phyloP scores from a whole-genome alignment of 2,888 invertebrate genomes.

The Parnassius orleans region DNA sequence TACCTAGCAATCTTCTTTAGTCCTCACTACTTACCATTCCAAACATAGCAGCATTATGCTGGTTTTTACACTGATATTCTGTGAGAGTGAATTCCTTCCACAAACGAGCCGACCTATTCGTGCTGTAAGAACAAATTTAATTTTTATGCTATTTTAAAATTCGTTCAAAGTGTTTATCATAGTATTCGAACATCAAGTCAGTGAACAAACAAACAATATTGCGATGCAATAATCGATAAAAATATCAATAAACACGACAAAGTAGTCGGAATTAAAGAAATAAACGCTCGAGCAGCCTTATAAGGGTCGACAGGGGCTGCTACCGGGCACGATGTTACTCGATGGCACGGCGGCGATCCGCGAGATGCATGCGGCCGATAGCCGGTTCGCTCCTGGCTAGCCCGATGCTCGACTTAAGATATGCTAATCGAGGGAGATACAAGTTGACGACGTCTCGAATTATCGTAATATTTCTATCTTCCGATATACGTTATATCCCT shows the following conservation, averaged over 20 bases:
- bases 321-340: conserved; percentile 34
- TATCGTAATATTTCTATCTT: conserved; percentile 1
- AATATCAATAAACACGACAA: conserved; percentile 26
- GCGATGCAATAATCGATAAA: conserved; percentile 21
- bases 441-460: conserved; percentile 17
- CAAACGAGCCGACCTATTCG: too few species aligned
- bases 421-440: conserved; percentile 62
- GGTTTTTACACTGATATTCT: too few species aligned
- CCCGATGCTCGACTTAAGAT: conserved; percentile 62
- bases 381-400: conserved; percentile 40
- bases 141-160: too few species aligned
- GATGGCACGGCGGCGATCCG: conserved; percentile 35
- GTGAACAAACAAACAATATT: neutral
- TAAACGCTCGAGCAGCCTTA: conserved; percentile 27
- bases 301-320: conserved; percentile 46
- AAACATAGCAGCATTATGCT: too few species aligned
- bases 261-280: conserved; percentile 21
- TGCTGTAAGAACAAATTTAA: too few species aligned
- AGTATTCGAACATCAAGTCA: too few species aligned
- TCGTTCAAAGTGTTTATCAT: too few species aligned
- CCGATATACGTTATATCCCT: too few species aligned
- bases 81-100: too few species aligned
- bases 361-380: conserved; percentile 68
- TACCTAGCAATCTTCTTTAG: too few species aligned
- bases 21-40: too few species aligned